Conservation (phyloP, 2,888 invertebrate species). For the Tachystola acroxantha region DNA sequence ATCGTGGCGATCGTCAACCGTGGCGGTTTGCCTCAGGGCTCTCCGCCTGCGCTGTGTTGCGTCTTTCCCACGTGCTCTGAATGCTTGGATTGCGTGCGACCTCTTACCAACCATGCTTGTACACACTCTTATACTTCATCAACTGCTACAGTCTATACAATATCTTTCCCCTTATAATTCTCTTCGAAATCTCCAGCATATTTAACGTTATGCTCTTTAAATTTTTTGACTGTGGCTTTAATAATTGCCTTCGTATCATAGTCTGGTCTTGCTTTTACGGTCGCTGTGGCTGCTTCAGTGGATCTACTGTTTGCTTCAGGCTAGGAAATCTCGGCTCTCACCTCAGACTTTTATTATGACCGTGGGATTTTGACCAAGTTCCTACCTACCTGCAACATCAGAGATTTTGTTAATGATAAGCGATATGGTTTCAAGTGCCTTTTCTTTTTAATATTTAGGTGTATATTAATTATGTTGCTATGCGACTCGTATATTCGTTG, state of each 20-base stretch:
- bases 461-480: too few species aligned
- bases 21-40: slow-evolving; percentile 60
- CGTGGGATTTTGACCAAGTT: slow-evolving; percentile 63
- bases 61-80: slow-evolving; percentile 74
- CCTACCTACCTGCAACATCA: too few species aligned
- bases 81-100: slow-evolving; percentile 76
- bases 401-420: slow-evolving; percentile 55
- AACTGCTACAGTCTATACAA: slow-evolving; percentile 26
- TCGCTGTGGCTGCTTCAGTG: slow-evolving; percentile 64
- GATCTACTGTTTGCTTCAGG: slow-evolving; percentile 74
- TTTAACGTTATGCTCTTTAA: slow-evolving; percentile 15
- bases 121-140: slow-evolving; percentile 43
- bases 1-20: slow-evolving; percentile 74
- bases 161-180: slow-evolving; percentile 15
- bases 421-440: slow-evolving; percentile 23
- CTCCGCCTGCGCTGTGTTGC: slow-evolving; percentile 58
- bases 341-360: slow-evolving; percentile 62
- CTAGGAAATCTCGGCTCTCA: slow-evolving; percentile 59
- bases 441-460: background rate
- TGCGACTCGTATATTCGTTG: too few species aligned
- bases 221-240: slow-evolving; percentile 42
- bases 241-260: slow-evolving; percentile 24
- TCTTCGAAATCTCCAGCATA: slow-evolving; percentile 30
- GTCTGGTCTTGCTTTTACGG: slow-evolving; percentile 41
- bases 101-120: slow-evolving; percentile 50